Percentiles rank a stretch among this genome's conserved stretches.
Evolutionary conservation across 2,797 vertebrate genomes (phyloP).

Genomic region (Phyllotis vaccarum): DNA sequence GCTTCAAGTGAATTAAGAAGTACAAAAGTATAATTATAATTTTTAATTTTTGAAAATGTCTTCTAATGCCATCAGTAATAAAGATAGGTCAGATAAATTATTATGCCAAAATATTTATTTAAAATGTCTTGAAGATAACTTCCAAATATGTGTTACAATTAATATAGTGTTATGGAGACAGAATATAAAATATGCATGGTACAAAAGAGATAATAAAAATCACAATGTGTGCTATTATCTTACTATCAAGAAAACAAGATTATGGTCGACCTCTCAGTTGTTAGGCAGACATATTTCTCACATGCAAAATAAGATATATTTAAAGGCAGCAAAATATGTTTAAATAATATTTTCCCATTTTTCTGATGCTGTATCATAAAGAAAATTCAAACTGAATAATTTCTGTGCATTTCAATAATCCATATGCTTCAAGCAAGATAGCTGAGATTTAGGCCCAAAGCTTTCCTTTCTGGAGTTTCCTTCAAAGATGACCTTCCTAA

Average conservation of each 20-base stretch:
- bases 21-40: background rate
- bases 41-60: background rate
- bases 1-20: slow-evolving; percentile 19
- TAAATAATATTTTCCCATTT: background rate
- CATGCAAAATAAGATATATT: background rate
- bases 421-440: background rate
- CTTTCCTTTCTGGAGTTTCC: background rate
- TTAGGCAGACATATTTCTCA: background rate
- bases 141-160: background rate
- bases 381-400: slow-evolving; percentile 3
- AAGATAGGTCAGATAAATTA: background rate
- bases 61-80: slow-evolving; percentile 5
- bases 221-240: background rate
- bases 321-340: background rate
- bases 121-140: slow-evolving; percentile 6
- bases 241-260: background rate
- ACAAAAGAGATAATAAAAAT: background rate
- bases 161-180: background rate
- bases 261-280: background rate
- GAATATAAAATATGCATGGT: background rate
- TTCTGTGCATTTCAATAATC: background rate
- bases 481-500: background rate
- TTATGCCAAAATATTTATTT: slow-evolving; percentile 5
- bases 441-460: background rate
- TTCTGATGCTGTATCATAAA: background rate